A percentile compares a stretch with the other conserved stretches of the same genome.
phyloP scores from a whole-genome alignment of 2,797 vertebrate genomes.

The Acanthornis magna region DNA sequence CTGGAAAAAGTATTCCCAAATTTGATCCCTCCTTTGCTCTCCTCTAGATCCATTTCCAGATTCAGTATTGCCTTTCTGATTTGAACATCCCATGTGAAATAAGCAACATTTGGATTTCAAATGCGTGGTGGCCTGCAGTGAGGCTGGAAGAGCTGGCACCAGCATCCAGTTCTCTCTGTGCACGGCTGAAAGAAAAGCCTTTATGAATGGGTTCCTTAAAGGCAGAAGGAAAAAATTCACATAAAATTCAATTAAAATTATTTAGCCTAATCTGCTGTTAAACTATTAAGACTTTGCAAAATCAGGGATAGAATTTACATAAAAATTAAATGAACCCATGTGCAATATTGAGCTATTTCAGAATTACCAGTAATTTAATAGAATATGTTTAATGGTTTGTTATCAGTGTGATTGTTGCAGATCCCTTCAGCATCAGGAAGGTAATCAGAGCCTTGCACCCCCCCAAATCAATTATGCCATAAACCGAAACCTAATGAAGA shows the following conservation, averaged over 20 bases:
- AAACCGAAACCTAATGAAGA: slow-evolving; percentile 26
- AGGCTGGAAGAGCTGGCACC: background rate
- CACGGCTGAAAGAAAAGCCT: background rate
- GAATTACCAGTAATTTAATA: slow-evolving; percentile 66
- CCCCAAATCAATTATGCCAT: slow-evolving; percentile 34
- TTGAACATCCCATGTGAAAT: background rate
- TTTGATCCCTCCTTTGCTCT: background rate
- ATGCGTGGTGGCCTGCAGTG: background rate
- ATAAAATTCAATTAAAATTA: slow-evolving; percentile 62
- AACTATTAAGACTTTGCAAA: slow-evolving; percentile 62
- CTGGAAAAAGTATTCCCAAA: background rate
- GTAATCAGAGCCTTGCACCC: slow-evolving; percentile 40
- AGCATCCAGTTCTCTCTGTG: background rate
- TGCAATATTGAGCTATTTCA: slow-evolving; percentile 38
- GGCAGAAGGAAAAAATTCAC: slow-evolving; percentile 19
- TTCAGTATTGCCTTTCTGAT: background rate
- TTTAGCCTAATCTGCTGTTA: slow-evolving; percentile 57
- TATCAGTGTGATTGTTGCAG: slow-evolving; percentile 48
- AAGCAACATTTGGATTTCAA: background rate
- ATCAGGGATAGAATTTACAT: slow-evolving; percentile 61
- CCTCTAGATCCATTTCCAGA: background rate
- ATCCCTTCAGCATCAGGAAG: slow-evolving; percentile 26
- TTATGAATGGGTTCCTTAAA: slow-evolving; percentile 5
- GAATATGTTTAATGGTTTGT: slow-evolving; percentile 50
- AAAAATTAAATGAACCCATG: slow-evolving; percentile 66